Evolutionary conservation across 2,113 vertebrate genomes (phyloP).

Genomic region (Meriones unguiculatus): DNA sequence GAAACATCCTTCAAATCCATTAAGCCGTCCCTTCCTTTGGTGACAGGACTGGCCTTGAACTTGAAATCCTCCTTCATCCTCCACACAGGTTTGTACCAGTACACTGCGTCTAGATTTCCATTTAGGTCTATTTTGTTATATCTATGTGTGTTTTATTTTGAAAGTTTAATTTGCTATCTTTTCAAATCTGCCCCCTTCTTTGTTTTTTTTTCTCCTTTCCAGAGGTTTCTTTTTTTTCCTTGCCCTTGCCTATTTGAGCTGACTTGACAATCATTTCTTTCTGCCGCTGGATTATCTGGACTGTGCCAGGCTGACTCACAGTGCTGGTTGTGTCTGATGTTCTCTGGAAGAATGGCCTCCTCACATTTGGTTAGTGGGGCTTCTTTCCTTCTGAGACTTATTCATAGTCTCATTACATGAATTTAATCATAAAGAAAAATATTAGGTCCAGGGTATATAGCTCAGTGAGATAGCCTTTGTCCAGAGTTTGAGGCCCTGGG

Average conservation of each 20-base stretch:
- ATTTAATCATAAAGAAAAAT: not conserved
- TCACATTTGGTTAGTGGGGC: not conserved
- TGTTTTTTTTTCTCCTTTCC: not conserved
- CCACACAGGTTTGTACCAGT: not conserved
- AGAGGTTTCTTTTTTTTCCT: not conserved
- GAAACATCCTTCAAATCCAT: not conserved
- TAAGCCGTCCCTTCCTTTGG: not conserved
- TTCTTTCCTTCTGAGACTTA: not conserved
- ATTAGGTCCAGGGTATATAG: not conserved
- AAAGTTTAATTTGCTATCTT: conserved; percentile 3
- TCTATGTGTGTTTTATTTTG: conserved; percentile 16
- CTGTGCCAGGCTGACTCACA: not conserved
- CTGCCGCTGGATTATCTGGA: not conserved
- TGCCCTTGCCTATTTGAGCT: not conserved
- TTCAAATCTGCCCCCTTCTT: not conserved
- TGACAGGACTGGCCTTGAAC: not conserved
- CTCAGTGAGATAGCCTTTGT: not conserved
- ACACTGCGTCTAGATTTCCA: not conserved
- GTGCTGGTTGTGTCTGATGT: not conserved
- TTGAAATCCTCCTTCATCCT: not conserved
- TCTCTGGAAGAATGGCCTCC: not conserved
- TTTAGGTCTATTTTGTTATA: not conserved
- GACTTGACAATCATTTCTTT: not conserved
- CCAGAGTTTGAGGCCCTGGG: not conserved
- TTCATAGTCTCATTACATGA: not conserved